Base-by-base conservation (phyloP, 2,113 vertebrate species). In the Larimichthys crocea region DNA sequence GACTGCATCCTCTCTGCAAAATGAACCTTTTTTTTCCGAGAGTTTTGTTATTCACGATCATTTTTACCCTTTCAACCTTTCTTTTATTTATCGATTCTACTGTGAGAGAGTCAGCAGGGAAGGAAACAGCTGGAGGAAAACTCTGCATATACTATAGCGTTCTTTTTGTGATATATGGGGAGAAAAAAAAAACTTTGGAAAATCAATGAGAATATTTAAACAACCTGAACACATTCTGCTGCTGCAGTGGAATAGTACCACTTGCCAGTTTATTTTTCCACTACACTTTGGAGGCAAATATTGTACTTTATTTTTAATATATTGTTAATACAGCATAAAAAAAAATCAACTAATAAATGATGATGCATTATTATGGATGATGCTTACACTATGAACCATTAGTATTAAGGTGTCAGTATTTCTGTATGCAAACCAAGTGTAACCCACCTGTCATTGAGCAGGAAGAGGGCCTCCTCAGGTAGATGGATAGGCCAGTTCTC, bases 381-480 rank as follows among this genome's bases (percentile, higher is more conserved):
- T 19, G 49, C 16, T 50, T 19, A 16, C 7, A 46, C 35, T 40
- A 46, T 46, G 0, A 46, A 14, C 44, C 12, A 14, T 35, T 35
- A 35, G 6, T 35, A n/a, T 35, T 12, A 49, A 9, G 2, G 24
- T 6, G n/a, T 78, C 29, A 11, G 31, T 24, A 11, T 31, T 42
- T 62, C 50, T 26, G 15, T 17, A 19, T 10, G 24, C 26, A 22
- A 73, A 42, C 3, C 0, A 15, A 62, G 64, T 44, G 14, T 29
- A 48, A 22, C 56, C 8, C 56, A 90, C 96, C 95, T 95, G 85
- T 94, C 90, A 62, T 93, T 95, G 74, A 98, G 92, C 86, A 97
- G 94, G 42, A 96, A 95, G n/a, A 97, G 94, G 0, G 94, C 96
- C 74, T 97, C 96, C 48, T 96, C 92, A 0, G 96, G 95, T 2